Conservation (phyloP, 2,888 invertebrate species). For the Tinea trinotella region DNA sequence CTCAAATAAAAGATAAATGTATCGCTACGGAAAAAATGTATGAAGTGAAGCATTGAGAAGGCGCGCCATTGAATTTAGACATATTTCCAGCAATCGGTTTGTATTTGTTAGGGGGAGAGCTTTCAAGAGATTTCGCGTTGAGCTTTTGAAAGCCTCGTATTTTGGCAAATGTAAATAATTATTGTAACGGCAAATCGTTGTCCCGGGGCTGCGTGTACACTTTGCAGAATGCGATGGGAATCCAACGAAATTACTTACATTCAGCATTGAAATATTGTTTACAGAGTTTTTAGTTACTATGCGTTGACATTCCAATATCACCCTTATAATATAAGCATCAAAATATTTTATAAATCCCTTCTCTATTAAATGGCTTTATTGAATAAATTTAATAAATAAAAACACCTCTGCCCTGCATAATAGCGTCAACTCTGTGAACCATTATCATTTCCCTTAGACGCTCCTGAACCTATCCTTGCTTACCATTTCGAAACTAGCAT, state of each 20-base stretch:
- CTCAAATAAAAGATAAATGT: background rate
- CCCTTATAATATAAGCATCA: too few species aligned
- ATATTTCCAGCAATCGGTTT: conserved; percentile 14
- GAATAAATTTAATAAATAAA: too few species aligned
- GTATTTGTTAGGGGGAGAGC: conserved; percentile 16
- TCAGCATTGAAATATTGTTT: too few species aligned
- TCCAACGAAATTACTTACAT: background rate
- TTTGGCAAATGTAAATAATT: conserved; percentile 18
- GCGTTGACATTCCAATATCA: too few species aligned
- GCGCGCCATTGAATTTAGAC: conserved; percentile 3
- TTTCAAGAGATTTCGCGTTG: conserved; percentile 16
- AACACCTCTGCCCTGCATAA: too few species aligned
- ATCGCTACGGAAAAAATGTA: background rate
- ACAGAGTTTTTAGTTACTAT: too few species aligned
- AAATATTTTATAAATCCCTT: too few species aligned
- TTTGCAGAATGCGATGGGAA: background rate
- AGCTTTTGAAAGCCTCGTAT: conserved; percentile 13
- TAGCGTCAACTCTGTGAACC: too few species aligned
- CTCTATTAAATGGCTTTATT: too few species aligned
- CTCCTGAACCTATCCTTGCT: too few species aligned
- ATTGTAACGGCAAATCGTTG: conserved; percentile 16
- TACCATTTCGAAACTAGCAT: too few species aligned
- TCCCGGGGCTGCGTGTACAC: background rate
- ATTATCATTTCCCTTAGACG: too few species aligned
- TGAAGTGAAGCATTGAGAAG: background rate